Base-by-base conservation (phyloP, 1,140 invertebrate species). In the Cardiocondyla obscurior region DNA sequence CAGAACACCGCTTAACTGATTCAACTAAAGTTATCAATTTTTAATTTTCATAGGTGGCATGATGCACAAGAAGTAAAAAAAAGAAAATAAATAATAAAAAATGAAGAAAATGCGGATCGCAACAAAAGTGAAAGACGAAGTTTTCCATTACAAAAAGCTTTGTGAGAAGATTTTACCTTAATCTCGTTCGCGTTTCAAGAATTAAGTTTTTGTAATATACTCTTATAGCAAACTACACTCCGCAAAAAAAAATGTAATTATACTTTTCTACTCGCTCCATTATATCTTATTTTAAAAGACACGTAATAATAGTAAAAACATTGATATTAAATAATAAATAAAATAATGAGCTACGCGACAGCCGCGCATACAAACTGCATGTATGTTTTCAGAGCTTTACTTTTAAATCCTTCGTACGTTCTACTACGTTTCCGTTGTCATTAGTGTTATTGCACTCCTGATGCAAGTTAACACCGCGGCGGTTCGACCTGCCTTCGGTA, bases 131-230 rank as follows among this genome's bases (percentile, higher is more conserved):
- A 55, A 85, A 65, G 65, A 77, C 42, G 65, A 87, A 85, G 85
- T 87, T 88, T 81, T 72, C 82, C 82, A 69, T 70, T 76, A 46
- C 30, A 16, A 22, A 67, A 60, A 67, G 57, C 85, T 67, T 58
- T 81, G 57, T 30, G 36, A 33, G 58, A 82, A 42, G 46, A 72
- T 55, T 82, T 51, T 73, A 84, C 16, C 55, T 88, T 85, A 87
- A 88, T 88, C 83, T 88, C 51, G 77, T 85, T 82, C 62, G 53
- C 55, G 64, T 65, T 72, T 36, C 22, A 22, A 33, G 7, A 51
- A 87, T 46, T 81, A 88, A 84, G 76, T 82, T 81, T 39, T 79
- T 53, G 82, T 82, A 87, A 87, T 72, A 84, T 51, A 42, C 10
- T n/a, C 46, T 28, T 82, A 72, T 64, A 82, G 49, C 44, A 53